Evolutionary conservation across 2,113 vertebrate species (phyloP).

Genomic region (Semnornis frantzii): DNA sequence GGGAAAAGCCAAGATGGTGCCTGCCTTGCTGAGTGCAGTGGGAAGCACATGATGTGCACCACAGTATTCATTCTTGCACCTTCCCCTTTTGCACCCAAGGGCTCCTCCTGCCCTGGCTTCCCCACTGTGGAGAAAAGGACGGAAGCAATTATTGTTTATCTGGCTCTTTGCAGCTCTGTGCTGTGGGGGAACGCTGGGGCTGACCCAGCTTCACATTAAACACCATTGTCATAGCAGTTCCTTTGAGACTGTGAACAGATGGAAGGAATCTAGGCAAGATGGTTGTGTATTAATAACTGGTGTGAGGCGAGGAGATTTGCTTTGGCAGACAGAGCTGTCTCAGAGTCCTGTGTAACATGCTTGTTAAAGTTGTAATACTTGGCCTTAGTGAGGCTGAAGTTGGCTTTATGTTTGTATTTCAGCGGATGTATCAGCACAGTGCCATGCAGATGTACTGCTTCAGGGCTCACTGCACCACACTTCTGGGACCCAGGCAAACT

Average conservation of each 20-base stretch:
- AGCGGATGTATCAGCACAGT: rapidly evolving
- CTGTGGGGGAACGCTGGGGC: rapidly evolving
- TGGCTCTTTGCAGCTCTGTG: neutral
- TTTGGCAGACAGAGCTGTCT: neutral
- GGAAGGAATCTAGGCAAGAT: neutral
- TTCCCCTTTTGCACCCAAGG: rapidly evolving
- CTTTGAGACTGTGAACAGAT: neutral
- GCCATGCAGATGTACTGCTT: neutral
- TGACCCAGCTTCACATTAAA: neutral
- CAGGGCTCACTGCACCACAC: rapidly evolving
- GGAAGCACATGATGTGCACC: rapidly evolving
- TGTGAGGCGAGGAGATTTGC: neutral
- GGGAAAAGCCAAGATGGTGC: rapidly evolving
- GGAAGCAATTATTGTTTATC: rapidly evolving
- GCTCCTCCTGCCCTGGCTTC: rapidly evolving
- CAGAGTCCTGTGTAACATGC: neutral
- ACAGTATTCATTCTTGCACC: no score
- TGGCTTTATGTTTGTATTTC: neutral
- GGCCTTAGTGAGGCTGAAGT: neutral
- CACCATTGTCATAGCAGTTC: neutral
- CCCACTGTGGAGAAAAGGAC: rapidly evolving
- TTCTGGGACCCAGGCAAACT: rapidly evolving
- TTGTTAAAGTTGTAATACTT: neutral
- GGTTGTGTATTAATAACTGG: neutral
- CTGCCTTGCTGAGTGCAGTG: rapidly evolving